Conservation (phyloP, 2,888 invertebrate genomes). For the Piscicola geometra region DNA sequence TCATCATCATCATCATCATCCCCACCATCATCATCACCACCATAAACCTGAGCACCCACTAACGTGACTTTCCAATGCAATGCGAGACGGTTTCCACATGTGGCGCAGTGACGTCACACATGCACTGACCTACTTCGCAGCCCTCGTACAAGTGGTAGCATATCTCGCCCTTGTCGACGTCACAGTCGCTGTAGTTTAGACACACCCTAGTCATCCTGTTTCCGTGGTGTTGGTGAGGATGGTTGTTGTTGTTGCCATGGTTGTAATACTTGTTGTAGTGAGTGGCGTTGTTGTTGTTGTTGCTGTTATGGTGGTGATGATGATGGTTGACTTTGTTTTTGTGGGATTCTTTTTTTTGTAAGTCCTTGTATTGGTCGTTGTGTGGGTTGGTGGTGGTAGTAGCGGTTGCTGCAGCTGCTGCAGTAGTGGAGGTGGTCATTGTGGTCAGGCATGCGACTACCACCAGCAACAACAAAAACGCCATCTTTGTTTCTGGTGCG, state of each 20-base stretch:
- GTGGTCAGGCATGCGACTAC: no score
- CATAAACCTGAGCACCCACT: no score
- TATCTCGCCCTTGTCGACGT: slow-evolving; percentile 35
- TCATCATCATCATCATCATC: no score
- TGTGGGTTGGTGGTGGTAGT: no score
- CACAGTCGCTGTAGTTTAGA: slow-evolving; percentile 9
- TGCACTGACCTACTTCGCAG: slow-evolving; percentile 40
- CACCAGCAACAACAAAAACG: no score
- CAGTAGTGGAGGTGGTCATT: no score
- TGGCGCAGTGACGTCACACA: slow-evolving; percentile 39
- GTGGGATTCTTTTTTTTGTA: no score
- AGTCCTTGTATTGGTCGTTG: no score
- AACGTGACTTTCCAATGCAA: slow-evolving; percentile 28
- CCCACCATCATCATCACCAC: no score
- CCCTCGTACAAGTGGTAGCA: slow-evolving; percentile 42
- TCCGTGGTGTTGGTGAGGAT: neutral
- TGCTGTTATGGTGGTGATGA: neutral
- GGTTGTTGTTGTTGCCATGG: neutral
- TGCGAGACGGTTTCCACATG: slow-evolving; percentile 20
- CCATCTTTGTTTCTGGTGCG: no score
- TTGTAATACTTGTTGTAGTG: neutral
- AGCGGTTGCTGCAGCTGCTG: no score
- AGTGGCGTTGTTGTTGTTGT: neutral
- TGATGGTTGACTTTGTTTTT: no score
- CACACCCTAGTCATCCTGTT: neutral